Base-by-base conservation (phyloP, 2,797 vertebrate genomes). In the Gephyroberyx darwinii region DNA sequence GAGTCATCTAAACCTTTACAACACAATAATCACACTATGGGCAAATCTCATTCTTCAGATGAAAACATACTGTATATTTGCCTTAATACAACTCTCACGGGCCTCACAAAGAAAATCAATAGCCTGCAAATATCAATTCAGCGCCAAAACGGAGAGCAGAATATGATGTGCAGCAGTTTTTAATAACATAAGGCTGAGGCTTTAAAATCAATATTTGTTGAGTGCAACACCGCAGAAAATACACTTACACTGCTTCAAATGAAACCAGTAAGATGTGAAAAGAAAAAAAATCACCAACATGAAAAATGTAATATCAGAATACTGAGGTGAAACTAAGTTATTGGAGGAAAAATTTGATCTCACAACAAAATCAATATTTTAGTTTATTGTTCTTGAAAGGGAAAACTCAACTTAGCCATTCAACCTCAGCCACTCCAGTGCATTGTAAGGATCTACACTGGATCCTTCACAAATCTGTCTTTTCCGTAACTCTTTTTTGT, bases 121-220 rank as follows among this genome's bases (percentile, higher is more conserved):
- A 84, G 26, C 26, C 26, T 26, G 26, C 26, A 26, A 26, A 26
- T 26, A 26, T 26, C 26, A 26, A 26, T 26, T 26, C 26, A 26
- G 4, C 26, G 26, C 26, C 26, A 26, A 26, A 26, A 26, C 26
- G 1, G 4, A 41, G 17, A 30, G 51, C 3, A 41, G 39, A 41
- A 84, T 89, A 85, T 85, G 83, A 86, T 80, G 70, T 77, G 73
- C 53, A 79, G 77, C 76, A 56, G 69, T 77, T 83, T 84, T 88
- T 84, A 88, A 87, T 84, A 88, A 85, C 85, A 74, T 60, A 58
- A 80, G 63, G 74, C 68, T 1, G 14, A 67, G 67, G 48, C 71
- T 84, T 83, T 68, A 45, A 74, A 88, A 91, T 91, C 87, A 74
- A 91, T 91, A 82, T 80, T 77, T 80, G 78, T 69, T 41, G 51